Conservation (phyloP, 1,140 invertebrate genomes). For the Orussus abietinus region DNA sequence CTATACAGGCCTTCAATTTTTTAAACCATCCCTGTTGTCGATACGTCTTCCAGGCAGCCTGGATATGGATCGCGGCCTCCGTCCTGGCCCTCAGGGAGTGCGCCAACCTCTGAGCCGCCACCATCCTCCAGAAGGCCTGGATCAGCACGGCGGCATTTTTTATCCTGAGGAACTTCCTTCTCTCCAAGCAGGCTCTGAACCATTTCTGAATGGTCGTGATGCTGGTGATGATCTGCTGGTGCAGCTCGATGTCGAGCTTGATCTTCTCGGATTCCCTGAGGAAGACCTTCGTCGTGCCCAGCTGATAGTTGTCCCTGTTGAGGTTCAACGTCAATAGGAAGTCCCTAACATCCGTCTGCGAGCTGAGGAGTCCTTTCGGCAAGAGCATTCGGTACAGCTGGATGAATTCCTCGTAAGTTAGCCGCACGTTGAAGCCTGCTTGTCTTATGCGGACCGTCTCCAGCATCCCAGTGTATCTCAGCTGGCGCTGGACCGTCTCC, state of each 20-base stretch:
- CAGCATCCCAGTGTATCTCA: constrained; percentile 90
- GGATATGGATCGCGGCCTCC: constrained; percentile 70
- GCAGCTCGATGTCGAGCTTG: constrained; percentile 84
- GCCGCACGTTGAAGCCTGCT: constrained; percentile 90
- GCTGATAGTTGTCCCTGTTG: constrained; percentile 86
- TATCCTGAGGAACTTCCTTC: constrained; percentile 71
- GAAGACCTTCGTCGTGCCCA: constrained; percentile 87
- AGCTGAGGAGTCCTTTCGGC: constrained; percentile 79
- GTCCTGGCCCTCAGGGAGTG: constrained; percentile 44
- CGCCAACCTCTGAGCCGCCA: constrained; percentile 53
- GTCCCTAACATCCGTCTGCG: constrained; percentile 73
- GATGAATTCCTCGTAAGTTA: constrained; percentile 93
- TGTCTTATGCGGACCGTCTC: constrained; percentile 94
- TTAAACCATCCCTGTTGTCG: constrained; percentile 64
- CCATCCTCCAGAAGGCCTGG: constrained; percentile 72
- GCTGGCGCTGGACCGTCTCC: constrained; percentile 85
- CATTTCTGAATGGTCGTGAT: constrained; percentile 90
- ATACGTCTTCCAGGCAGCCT: constrained; percentile 70
- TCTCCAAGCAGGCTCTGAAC: constrained; percentile 79
- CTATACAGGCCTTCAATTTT: constrained; percentile 57
- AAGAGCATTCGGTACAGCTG: constrained; percentile 87
- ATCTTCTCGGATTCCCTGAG: constrained; percentile 92
- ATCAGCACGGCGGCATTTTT: constrained; percentile 70
- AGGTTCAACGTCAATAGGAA: constrained; percentile 78
- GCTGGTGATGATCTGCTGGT: constrained; percentile 89